Conservation (phyloP, 2,113 vertebrate genomes). For the Saccopteryx leptura region DNA sequence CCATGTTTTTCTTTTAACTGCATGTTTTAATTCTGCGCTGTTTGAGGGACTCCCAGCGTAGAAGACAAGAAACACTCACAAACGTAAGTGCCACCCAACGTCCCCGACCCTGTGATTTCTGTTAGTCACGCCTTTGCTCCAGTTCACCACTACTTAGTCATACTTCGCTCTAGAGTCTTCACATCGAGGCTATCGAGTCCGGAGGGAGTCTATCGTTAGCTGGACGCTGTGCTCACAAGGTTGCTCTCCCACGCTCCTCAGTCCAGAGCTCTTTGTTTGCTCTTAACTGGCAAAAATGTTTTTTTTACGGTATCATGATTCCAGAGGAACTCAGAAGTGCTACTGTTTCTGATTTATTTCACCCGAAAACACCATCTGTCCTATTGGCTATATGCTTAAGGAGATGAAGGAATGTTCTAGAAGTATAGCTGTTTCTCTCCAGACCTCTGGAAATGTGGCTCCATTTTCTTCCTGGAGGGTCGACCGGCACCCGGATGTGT, state of each 20-base stretch:
- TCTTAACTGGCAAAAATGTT: background rate
- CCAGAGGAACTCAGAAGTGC: background rate
- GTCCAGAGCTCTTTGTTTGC: background rate
- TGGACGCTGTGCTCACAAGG: background rate
- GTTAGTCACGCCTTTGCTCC: background rate
- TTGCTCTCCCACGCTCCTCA: background rate
- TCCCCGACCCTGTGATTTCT: background rate
- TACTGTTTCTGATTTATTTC: background rate
- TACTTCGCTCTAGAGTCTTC: background rate
- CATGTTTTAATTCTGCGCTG: background rate
- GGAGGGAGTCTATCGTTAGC: background rate
- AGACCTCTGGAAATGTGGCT: background rate
- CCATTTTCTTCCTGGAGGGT: background rate
- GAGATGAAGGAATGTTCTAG: background rate
- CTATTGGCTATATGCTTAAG: background rate
- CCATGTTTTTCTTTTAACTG: background rate
- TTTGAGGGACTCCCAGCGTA: background rate
- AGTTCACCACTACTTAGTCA: background rate
- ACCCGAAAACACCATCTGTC: background rate
- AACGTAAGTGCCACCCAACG: accelerated
- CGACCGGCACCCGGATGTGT: background rate
- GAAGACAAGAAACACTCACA: background rate
- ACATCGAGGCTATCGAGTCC: background rate
- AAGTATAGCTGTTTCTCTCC: background rate
- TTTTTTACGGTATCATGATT: background rate